Base-by-base conservation (phyloP, 2,888 invertebrate genomes). In the Cosmorhoe ocellata region DNA sequence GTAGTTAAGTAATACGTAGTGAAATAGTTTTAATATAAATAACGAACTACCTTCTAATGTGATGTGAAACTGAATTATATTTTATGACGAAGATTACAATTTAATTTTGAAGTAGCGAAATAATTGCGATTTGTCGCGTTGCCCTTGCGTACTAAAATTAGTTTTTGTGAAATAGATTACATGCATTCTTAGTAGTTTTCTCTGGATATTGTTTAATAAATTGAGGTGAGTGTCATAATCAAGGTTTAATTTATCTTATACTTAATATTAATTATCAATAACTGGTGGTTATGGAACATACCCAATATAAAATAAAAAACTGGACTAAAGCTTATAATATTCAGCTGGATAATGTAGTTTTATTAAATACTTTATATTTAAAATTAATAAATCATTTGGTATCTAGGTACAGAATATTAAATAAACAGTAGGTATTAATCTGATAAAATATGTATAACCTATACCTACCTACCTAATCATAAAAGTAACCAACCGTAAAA, bases 81-180 rank as follows among this genome's bases (percentile, higher is more conserved):
- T 58, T 55, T 63, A 68, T 60, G 63, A 51, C 41, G 59, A 37
- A 56, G 43, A 56, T 53, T 54, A 53, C 57, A 59, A 45, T 49
- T 44, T 44, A 45, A 54, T 52, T 52, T 50, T 43, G 42, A 56
- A 41, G 55, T 27, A 55, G 47, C 34, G 24, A 56, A 50, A 56
- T 47, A 49, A 53, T 55, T 59, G 55, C 54, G 67, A 66, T 51
- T 50, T 52, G 56, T 63, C 70, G 71, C 64, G 56, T 62, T 71
- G 72, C 63, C 74, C 72, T 76, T 74, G 76, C 65, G 58, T 64
- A 67, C 63, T 70, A 75, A 72, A 76, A 68, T 78, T 77, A 75
- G 71, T 72, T 74, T 67, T 70, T 67, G 64, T 73, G 67, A 69
- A 71, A 65, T 66, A 69, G 55, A 74, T 68, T 78, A 74, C 67